phyloP scores from a whole-genome alignment of 2,113 vertebrate species.

The Hystrix cristata region DNA sequence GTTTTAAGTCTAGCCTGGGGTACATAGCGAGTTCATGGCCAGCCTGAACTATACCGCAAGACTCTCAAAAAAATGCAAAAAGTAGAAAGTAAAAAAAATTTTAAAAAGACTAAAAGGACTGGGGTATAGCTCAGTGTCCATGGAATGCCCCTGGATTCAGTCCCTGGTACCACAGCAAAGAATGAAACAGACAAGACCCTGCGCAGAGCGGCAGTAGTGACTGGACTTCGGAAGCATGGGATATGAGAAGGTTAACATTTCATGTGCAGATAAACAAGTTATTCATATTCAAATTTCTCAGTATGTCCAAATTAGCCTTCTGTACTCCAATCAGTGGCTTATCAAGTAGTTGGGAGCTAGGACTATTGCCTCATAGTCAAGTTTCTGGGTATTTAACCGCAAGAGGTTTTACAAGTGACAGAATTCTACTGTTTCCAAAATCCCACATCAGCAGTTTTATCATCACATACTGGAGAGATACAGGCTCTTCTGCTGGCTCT shows the following conservation, averaged over 20 bases:
- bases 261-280: conserved; percentile 26
- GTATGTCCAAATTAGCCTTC: conserved; percentile 22
- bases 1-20: not conserved
- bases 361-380: conserved; percentile 29
- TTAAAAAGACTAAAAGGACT: not conserved
- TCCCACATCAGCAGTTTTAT: conserved; percentile 33
- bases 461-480: not conserved
- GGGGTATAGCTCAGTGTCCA: not conserved
- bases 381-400: not conserved
- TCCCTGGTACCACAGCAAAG: not conserved
- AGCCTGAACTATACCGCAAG: not conserved
- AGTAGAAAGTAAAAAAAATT: not conserved
- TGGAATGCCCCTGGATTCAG: not conserved
- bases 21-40: not conserved
- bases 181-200: not conserved
- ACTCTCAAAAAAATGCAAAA: not conserved
- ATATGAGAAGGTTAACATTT: not conserved
- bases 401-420: conserved; percentile 15
- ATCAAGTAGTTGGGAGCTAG: not conserved
- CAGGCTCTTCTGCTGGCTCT: conserved; percentile 39
- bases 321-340: not conserved
- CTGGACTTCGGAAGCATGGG: not conserved
- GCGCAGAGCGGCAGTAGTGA: not conserved
- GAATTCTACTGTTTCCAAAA: conserved; percentile 51
- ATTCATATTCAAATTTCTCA: conserved; percentile 25